Base-by-base conservation (phyloP, 2,797 vertebrate species). In the Sebastes kiyomatsui region DNA sequence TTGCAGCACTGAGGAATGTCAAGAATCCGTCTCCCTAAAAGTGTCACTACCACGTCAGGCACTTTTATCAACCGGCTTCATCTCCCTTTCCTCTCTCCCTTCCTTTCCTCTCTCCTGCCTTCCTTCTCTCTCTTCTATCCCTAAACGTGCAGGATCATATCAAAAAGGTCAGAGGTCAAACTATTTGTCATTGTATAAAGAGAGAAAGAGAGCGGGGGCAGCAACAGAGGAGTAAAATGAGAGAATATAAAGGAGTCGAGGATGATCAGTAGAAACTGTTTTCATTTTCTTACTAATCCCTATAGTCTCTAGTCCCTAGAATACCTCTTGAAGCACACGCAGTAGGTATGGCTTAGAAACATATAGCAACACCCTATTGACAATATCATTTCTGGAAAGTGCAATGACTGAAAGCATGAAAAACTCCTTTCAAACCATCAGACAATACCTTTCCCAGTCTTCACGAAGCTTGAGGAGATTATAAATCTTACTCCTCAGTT, bases 31-130 rank as follows among this genome's bases (percentile, higher is more conserved):
- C 80, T 75, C 61, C 56, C 73, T 75, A 32, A 77, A 89, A 80
- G 60, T 89, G 83, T 85, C 88, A 79, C 79, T 23, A 61, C 55
- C 62, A 33, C 65, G 14, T 79, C 79, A 87, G 72, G 49, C 55
- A 8, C 65, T 82, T 87, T 87, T 85, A 92, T 92, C 88, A 84
- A 72, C 68, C 25, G 49, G 49, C 64, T 27, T 82, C 85, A 89
- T 90, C 89, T 90, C 68, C 42, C 62, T 60, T 67, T 46, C 71
- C 6, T 54, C 71, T 13, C 25, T 1, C 18, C 18, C 30, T 30
- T 30, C 42, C 62, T 59, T 67, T 42, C 70, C 7, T 55, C 71
- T 14, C 25, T 1, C 16, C 14, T 7, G 5, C 18, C 33, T 67
- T 25, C 23, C 8, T 30, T 61, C 58, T 62, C 32, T 33, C 28